Conservation (phyloP, 2,113 vertebrate species). For the Bettongia penicillata region DNA sequence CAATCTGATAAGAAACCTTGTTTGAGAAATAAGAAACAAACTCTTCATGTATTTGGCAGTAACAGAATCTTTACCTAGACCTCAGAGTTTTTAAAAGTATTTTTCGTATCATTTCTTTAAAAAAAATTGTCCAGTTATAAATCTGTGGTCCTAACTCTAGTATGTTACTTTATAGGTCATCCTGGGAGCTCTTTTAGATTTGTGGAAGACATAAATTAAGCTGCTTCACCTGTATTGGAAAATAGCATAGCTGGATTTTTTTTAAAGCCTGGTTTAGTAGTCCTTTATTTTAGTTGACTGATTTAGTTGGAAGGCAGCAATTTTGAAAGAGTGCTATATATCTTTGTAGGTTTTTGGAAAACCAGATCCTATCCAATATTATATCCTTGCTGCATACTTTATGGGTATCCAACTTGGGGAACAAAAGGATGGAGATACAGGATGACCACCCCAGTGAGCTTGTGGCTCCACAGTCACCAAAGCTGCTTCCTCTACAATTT, state of each 20-base stretch:
- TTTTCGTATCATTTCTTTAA: background rate
- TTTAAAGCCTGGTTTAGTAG: background rate
- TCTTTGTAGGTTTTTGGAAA: constrained; percentile 86
- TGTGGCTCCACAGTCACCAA: constrained; percentile 74
- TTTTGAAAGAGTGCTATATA: rapidly evolving
- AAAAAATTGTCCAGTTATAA: background rate
- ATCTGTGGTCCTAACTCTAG: background rate
- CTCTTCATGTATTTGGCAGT: background rate
- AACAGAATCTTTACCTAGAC: background rate
- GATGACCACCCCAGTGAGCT: constrained; percentile 31
- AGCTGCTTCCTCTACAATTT: constrained; percentile 90
- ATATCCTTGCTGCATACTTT: constrained; percentile 89
- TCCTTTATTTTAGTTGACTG: background rate
- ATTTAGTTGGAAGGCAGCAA: background rate
- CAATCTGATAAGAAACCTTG: background rate
- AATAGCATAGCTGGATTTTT: background rate
- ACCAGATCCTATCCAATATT: constrained; percentile 83
- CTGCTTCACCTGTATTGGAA: background rate
- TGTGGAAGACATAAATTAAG: background rate
- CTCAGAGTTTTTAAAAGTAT: background rate
- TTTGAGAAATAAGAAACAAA: background rate
- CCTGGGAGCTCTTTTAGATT: background rate
- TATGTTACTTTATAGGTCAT: background rate
- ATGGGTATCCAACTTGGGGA: constrained; percentile 91
- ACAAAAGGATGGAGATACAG: constrained; percentile 75